Percentiles rank a stretch among this genome's conserved stretches.
phyloP scores from a whole-genome alignment of 2,113 vertebrate genomes.

The Galemys pyrenaicus region DNA sequence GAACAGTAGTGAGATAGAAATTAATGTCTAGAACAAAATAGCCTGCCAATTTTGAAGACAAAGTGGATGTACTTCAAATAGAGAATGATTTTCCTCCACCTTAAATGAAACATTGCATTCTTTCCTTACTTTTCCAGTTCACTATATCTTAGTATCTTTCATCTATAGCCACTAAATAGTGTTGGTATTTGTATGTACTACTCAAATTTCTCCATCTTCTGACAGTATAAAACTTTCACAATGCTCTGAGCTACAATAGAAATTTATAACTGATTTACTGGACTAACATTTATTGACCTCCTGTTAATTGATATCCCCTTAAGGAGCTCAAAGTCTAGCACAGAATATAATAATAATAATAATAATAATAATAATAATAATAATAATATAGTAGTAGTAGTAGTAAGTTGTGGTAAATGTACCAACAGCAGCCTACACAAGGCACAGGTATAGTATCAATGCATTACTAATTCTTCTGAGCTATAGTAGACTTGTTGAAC shows the following conservation, averaged over 20 bases:
- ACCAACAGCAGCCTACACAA: not conserved
- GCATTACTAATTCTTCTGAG: not conserved
- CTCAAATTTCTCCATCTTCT: not conserved
- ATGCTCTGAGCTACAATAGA: not conserved
- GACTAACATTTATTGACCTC: conserved; percentile 21
- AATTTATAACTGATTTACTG: conserved; percentile 43
- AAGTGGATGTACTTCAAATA: not conserved
- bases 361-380: no score
- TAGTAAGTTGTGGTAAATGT: not conserved
- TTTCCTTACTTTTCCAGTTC: not conserved
- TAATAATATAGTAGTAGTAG: no score
- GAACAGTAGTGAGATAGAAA: not conserved
- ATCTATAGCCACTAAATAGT: not conserved
- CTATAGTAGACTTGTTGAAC: not conserved
- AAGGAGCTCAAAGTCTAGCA: conserved; percentile 8
- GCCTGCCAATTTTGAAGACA: not conserved
- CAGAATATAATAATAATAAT: conserved; percentile 5
- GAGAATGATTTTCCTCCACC: not conserved
- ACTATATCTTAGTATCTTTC: not conserved
- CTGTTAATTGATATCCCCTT: conserved; percentile 32
- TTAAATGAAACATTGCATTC: not conserved
- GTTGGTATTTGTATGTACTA: not conserved
- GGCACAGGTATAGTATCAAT: not conserved
- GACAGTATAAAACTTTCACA: not conserved
- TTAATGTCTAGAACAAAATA: not conserved